Evolutionary conservation across 2,888 invertebrate species (phyloP).

Genomic region (Himalopsyche anomala): DNA sequence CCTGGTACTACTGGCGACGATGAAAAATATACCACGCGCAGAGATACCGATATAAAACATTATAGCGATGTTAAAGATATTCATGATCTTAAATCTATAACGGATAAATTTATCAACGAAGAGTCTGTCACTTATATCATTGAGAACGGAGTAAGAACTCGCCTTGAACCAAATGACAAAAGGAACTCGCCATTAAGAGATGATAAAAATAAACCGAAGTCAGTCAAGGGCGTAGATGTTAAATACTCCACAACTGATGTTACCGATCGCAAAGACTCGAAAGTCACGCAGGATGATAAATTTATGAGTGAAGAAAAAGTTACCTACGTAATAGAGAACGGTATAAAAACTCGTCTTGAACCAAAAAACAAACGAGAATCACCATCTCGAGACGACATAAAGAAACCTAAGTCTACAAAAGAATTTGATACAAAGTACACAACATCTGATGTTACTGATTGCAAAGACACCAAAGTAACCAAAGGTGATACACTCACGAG

Average conservation of each 20-base stretch:
- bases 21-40: neutral
- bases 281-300: slow-evolving; percentile 16
- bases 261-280: no score
- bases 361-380: slow-evolving; percentile 13
- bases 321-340: slow-evolving; percentile 63
- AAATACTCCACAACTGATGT: no score
- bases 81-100: slow-evolving; percentile 45
- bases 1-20: neutral
- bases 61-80: slow-evolving; percentile 19
- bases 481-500: slow-evolving; percentile 6
- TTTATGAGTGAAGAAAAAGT: slow-evolving; percentile 48
- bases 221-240: neutral
- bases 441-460: slow-evolving; percentile 3
- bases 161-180: slow-evolving; percentile 46
- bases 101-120: slow-evolving; percentile 50
- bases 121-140: slow-evolving; percentile 59
- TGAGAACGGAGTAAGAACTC: slow-evolving; percentile 62
- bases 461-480: slow-evolving; percentile 38
- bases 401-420: neutral
- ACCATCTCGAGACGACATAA: neutral
- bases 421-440: neutral
- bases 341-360: slow-evolving; percentile 46
- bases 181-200: neutral
- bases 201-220: neutral
- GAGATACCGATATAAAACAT: slow-evolving; percentile 1